These are phyloP conservation scores for Hypocryptadius cinnamomeus DNA, from an alignment of 2,113 vertebrate species.

Conservation along the genomic window DNA sequence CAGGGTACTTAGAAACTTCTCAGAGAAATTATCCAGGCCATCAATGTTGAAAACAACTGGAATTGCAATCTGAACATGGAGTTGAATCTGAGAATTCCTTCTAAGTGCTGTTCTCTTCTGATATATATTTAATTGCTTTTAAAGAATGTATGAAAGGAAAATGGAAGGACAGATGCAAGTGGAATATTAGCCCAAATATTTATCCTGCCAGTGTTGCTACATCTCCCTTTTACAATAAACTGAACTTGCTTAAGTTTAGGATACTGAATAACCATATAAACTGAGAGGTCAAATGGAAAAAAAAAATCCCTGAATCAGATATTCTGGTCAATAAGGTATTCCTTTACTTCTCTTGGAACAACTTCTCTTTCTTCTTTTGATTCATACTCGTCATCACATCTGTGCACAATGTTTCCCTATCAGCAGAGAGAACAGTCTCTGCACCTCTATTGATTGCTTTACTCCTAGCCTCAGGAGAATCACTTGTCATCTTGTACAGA, in stretches of 20 bases:
- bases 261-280: neutral
- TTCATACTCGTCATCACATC: slow-evolving; percentile 41
- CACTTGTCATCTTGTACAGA: slow-evolving; percentile 61
- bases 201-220: neutral
- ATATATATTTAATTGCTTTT: neutral
- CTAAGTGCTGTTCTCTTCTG: neutral
- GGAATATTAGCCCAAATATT: neutral
- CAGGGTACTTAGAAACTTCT: neutral
- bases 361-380: slow-evolving; percentile 34
- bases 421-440: neutral
- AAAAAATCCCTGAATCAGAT: neutral
- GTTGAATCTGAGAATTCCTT: neutral
- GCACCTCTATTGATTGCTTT: slow-evolving; percentile 46
- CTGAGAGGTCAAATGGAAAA: neutral
- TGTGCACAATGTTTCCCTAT: slow-evolving; percentile 20
- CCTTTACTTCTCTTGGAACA: slow-evolving; percentile 8
- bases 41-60: neutral
- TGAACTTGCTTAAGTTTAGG: neutral
- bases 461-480: slow-evolving; percentile 50
- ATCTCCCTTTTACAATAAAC: neutral
- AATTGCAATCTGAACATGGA: neutral
- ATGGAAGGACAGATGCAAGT: neutral
- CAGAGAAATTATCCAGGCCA: neutral
- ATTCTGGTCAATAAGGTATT: neutral
- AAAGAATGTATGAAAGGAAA: neutral